Conservation (phyloP, 2,113 vertebrate species). For the Silurus meridionalis region DNA sequence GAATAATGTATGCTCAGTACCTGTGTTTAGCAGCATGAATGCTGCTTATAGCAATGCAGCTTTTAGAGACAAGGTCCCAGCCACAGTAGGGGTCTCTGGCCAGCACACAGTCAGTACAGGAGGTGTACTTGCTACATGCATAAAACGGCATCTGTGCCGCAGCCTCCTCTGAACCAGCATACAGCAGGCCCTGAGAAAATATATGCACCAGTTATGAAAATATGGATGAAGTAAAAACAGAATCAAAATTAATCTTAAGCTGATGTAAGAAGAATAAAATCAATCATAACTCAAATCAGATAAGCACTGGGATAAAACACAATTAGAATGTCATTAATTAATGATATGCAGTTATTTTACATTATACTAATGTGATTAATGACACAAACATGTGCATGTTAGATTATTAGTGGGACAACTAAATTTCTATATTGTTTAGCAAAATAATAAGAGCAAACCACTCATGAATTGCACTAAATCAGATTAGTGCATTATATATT, state of each 20-base stretch:
- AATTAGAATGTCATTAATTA: too few relatives aligned
- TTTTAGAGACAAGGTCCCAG: slow-evolving; percentile 59
- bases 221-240: background rate
- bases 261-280: background rate
- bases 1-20: slow-evolving; percentile 9
- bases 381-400: too few relatives aligned
- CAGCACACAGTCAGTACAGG: slow-evolving; percentile 77
- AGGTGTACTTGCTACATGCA: slow-evolving; percentile 63
- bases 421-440: too few relatives aligned
- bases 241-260: background rate
- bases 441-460: too few relatives aligned
- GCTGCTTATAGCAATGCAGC: slow-evolving; percentile 60
- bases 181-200: slow-evolving; percentile 67
- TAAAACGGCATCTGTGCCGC: slow-evolving; percentile 73
- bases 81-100: slow-evolving; percentile 79
- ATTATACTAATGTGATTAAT: too few relatives aligned
- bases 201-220: slow-evolving; percentile 14
- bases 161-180: slow-evolving; percentile 68
- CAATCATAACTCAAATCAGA: too few relatives aligned
- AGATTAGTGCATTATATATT: too few relatives aligned
- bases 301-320: too few relatives aligned
- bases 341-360: too few relatives aligned
- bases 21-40: background rate
- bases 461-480: too few relatives aligned
- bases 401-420: too few relatives aligned